Evolutionary conservation across 2,113 vertebrate species (phyloP).

Genomic region (Nesogale talazaci): DNA sequence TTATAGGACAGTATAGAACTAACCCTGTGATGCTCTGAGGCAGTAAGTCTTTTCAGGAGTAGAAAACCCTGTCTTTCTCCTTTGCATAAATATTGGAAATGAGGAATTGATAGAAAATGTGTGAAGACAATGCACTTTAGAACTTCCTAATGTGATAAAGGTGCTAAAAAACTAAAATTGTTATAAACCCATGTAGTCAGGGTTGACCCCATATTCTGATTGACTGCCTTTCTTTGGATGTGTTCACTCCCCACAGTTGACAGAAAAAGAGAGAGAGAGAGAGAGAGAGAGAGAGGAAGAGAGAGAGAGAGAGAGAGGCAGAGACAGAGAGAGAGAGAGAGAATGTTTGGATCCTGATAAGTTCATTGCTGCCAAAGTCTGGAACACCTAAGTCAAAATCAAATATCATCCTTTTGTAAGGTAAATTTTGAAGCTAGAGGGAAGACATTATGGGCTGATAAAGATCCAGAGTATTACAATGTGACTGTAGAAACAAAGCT

Average conservation of each 20-base stretch:
- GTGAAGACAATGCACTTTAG: neutral
- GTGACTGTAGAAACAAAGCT: conserved; percentile 74
- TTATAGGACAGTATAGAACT: too few relatives aligned
- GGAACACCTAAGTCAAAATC: conserved; percentile 49
- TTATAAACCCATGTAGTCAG: neutral
- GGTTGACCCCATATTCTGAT: conserved; percentile 36
- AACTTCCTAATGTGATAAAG: neutral
- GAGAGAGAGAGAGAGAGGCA: too few relatives aligned
- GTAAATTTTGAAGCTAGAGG: conserved; percentile 79
- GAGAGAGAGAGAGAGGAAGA: too few relatives aligned
- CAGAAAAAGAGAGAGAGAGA: neutral
- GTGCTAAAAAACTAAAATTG: neutral
- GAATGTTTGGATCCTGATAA: conserved; percentile 75
- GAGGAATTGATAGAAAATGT: neutral
- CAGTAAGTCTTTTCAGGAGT: too few relatives aligned
- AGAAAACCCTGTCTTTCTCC: neutral
- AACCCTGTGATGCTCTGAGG: too few relatives aligned
- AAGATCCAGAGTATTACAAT: conserved; percentile 75
- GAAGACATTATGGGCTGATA: conserved; percentile 80
- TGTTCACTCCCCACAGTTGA: conserved; percentile 28
- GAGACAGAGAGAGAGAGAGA: too few relatives aligned
- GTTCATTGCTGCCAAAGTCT: conserved; percentile 57
- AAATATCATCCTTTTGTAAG: conserved; percentile 76
- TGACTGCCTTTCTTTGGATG: neutral
- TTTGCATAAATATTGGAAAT: neutral